phyloP scores from a whole-genome alignment of 2,888 invertebrate species.

The Cistogaster globosa region DNA sequence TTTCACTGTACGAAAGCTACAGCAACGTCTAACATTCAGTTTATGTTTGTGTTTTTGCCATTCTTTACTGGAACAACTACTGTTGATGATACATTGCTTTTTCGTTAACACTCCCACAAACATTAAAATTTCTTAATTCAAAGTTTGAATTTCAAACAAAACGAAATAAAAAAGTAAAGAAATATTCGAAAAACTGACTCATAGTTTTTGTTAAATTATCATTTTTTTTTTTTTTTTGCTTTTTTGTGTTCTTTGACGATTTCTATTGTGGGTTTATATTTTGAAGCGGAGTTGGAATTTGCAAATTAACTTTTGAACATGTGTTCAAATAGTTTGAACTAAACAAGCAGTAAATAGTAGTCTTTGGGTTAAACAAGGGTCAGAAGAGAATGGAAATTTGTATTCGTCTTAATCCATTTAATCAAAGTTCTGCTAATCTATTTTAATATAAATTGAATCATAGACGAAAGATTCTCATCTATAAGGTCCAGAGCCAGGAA shows the following conservation, averaged over 20 bases:
- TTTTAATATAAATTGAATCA: too few relatives aligned
- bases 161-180: conserved; percentile 15
- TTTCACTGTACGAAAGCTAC: conserved; percentile 19
- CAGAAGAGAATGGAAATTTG: too few relatives aligned
- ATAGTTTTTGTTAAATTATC: conserved; percentile 42
- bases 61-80: conserved; percentile 31
- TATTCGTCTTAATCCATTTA: too few relatives aligned
- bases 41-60: conserved; percentile 13
- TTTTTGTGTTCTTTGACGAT: conserved; percentile 26
- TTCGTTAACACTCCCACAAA: conserved; percentile 73
- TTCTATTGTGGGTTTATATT: conserved; percentile 11
- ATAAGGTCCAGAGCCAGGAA: too few relatives aligned
- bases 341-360: too few relatives aligned
- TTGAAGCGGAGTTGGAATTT: conserved; percentile 27
- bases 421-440: too few relatives aligned
- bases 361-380: too few relatives aligned
- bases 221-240: background rate
- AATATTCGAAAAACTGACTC: conserved; percentile 57
- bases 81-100: conserved; percentile 73
- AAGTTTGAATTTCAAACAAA: too few relatives aligned
- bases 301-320: background rate
- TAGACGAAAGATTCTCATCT: too few relatives aligned
- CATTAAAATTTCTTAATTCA: conserved; percentile 70
- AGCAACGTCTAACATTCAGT: conserved; percentile 28
- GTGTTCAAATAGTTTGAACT: too few relatives aligned